These are phyloP conservation scores for Crocallis elinguaria DNA, from an alignment of 2,888 invertebrate genomes.

Conservation along the genomic window DNA sequence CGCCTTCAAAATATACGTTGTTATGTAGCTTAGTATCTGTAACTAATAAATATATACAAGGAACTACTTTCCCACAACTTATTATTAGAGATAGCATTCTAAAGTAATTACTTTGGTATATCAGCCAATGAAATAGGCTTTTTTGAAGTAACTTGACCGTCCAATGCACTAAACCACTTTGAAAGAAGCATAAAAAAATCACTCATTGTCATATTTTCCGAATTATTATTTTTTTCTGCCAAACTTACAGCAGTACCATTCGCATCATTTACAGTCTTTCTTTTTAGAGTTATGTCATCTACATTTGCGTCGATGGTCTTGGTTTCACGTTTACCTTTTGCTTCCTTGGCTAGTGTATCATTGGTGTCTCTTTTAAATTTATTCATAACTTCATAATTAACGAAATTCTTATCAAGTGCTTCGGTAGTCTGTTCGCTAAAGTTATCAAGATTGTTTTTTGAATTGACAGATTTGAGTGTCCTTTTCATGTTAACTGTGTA, in stretches of 20 bases:
- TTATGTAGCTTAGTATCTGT: too few species aligned
- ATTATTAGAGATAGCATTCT: too few species aligned
- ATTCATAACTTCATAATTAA: neutral
- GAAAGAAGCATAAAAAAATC: slow-evolving; percentile 55
- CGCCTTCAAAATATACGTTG: too few species aligned
- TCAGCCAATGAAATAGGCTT: neutral
- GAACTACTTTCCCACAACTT: too few species aligned
- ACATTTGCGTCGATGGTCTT: neutral
- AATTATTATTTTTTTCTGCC: neutral
- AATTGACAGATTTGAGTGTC: slow-evolving; percentile 5
- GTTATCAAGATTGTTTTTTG: neutral
- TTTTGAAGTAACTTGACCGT: slow-evolving; percentile 25
- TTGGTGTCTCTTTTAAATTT: slow-evolving; percentile 4
- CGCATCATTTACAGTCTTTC: neutral
- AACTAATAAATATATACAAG: too few species aligned
- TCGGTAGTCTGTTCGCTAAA: neutral
- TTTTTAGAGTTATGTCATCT: neutral
- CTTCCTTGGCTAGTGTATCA: neutral
- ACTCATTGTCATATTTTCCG: slow-evolving; percentile 34
- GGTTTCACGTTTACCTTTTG: neutral
- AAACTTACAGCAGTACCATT: neutral
- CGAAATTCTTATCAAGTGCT: neutral
- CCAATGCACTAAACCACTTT: slow-evolving; percentile 56
- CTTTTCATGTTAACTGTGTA: slow-evolving; percentile 3
- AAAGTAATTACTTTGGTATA: slow-evolving; percentile 24